Evolutionary conservation across 2,888 invertebrate genomes (phyloP).

Genomic region (Prenolepis imparis): DNA sequence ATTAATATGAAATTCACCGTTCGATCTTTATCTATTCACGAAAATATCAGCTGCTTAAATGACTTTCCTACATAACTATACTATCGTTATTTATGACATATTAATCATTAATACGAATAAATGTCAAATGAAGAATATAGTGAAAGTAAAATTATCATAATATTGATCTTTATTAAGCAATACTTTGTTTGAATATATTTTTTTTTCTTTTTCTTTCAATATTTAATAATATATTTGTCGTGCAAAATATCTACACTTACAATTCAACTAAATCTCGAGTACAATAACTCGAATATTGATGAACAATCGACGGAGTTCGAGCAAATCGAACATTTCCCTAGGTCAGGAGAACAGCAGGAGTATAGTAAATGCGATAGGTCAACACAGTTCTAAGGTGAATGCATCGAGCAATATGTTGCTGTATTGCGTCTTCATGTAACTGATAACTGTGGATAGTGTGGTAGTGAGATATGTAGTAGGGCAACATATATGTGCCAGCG

Average conservation of each 20-base stretch:
- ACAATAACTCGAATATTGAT: slow-evolving; percentile 4
- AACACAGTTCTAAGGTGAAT: slow-evolving; percentile 61
- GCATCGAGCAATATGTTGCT: slow-evolving; percentile 57
- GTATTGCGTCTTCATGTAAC: slow-evolving; percentile 63
- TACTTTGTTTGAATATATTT: background rate
- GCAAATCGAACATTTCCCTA: slow-evolving; percentile 79
- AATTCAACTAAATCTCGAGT: background rate
- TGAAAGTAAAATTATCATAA: background rate
- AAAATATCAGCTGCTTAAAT: background rate
- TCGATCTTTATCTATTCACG: background rate
- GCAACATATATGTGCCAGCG: slow-evolving; percentile 62
- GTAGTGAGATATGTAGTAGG: slow-evolving; percentile 71
- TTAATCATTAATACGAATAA: background rate
- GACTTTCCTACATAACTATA: background rate
- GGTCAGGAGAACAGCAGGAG: slow-evolving; percentile 79
- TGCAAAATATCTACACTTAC: background rate
- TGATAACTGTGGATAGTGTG: slow-evolving; percentile 66
- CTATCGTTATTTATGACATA: background rate
- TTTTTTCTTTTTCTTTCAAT: background rate
- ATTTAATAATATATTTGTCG: background rate
- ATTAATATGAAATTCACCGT: slow-evolving; percentile 3
- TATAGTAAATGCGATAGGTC: slow-evolving; percentile 61
- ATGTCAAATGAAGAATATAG: background rate
- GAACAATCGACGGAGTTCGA: slow-evolving; percentile 72
- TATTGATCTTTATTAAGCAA: background rate